Percentiles rank a stretch among this genome's conserved stretches.
Evolutionary conservation across 2,888 invertebrate species (phyloP).

Genomic region (Ectemnius continuus): DNA sequence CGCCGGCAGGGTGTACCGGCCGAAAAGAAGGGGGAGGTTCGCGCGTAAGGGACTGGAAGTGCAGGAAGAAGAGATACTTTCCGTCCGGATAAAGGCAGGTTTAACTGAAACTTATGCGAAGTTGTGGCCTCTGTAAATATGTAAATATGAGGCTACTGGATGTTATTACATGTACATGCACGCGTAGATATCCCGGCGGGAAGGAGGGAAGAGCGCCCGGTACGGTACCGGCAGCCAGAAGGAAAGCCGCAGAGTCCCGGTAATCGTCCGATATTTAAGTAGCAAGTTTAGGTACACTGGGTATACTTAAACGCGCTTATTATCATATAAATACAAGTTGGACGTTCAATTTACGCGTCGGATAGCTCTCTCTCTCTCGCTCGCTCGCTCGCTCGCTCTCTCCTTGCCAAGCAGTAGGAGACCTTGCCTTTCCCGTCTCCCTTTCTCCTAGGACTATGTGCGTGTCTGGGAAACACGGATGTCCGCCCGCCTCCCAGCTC

Average conservation of each 20-base stretch:
- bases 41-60: constrained; percentile 16
- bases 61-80: constrained; percentile 46
- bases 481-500: constrained; percentile 25
- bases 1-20: constrained; percentile 3
- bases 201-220: constrained; percentile 23
- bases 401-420: constrained; percentile 38
- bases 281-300: constrained; percentile 75
- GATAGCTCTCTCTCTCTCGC: constrained; percentile 56
- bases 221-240: constrained; percentile 21
- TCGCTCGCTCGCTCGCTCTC: constrained; percentile 46
- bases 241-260: constrained; percentile 40
- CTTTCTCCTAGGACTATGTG: constrained; percentile 7
- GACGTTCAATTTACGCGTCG: constrained; percentile 77
- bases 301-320: constrained; percentile 77
- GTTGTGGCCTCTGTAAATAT: constrained; percentile 68
- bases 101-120: constrained; percentile 62
- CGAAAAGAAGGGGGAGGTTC: constrained; percentile 1
- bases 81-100: constrained; percentile 54
- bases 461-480: background rate
- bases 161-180: constrained; percentile 60
- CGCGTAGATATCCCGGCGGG: constrained; percentile 30
- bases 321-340: constrained; percentile 78
- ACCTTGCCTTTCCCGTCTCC: constrained; percentile 16
- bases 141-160: constrained; percentile 67
- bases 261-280: constrained; percentile 76